Conservation (phyloP, 2,113 vertebrate species). For the Plectropomus leopardus region DNA sequence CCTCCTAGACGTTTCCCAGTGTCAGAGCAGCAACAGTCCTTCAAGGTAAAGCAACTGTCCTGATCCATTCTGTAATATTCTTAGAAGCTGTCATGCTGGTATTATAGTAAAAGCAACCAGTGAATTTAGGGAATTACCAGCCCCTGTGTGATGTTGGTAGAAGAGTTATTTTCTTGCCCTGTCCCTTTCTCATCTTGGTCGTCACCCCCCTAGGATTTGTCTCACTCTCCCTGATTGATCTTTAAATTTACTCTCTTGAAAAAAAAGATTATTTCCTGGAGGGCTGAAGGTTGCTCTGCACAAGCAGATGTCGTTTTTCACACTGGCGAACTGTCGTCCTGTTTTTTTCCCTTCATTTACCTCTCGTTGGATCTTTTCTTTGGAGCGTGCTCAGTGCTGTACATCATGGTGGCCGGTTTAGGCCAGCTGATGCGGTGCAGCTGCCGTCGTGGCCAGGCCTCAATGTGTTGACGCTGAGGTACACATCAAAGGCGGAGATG, state of each 20-base stretch:
- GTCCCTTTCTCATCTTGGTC: conserved; percentile 80
- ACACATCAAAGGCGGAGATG: conserved; percentile 65
- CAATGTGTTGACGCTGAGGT: conserved; percentile 59
- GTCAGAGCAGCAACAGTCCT: conserved; percentile 81
- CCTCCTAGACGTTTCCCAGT: conserved; percentile 79
- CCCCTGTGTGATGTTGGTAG: conserved; percentile 10
- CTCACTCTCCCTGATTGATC: conserved; percentile 88
- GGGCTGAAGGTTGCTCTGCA: conserved; percentile 87
- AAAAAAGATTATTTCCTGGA: conserved; percentile 90
- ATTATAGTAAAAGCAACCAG: not conserved
- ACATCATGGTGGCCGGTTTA: conserved; percentile 88
- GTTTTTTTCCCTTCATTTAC: conserved; percentile 82
- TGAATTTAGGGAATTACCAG: conserved; percentile 22
- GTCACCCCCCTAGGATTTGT: conserved; percentile 68
- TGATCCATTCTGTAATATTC: not conserved
- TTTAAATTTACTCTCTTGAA: conserved; percentile 88
- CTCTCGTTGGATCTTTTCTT: conserved; percentile 89
- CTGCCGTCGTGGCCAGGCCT: conserved; percentile 61
- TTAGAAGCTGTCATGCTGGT: not conserved
- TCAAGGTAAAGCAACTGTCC: conserved; percentile 87
- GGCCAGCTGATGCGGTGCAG: conserved; percentile 73
- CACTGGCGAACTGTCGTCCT: conserved; percentile 20
- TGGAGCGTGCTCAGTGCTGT: conserved; percentile 88
- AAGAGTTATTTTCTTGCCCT: conserved; percentile 25
- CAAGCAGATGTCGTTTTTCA: conserved; percentile 94